Evolutionary conservation across 2,888 invertebrate species (phyloP).

Genomic region (Drosophila pseudotalamancana): DNA sequence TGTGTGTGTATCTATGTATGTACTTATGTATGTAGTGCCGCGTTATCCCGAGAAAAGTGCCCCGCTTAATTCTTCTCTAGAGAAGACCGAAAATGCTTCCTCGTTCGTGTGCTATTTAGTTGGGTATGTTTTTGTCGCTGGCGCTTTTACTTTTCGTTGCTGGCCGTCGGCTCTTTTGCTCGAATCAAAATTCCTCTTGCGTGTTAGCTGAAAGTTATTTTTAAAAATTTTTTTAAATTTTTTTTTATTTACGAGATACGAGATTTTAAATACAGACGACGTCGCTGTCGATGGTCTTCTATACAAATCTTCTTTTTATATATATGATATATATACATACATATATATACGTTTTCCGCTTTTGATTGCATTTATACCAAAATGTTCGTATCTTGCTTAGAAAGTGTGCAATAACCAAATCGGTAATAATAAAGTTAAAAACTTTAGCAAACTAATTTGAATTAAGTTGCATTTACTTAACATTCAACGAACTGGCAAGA

Average conservation of each 20-base stretch:
- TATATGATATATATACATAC: too few species aligned
- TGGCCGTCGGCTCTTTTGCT: constrained; percentile 68
- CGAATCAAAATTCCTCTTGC: constrained; percentile 82
- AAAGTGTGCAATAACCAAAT: constrained; percentile 24
- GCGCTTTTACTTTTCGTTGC: constrained; percentile 63
- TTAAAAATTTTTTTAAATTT: constrained; percentile 80
- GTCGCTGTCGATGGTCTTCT: constrained; percentile 39
- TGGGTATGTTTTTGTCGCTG: constrained; percentile 63
- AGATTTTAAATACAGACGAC: constrained; percentile 65
- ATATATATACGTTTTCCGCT: constrained; percentile 5
- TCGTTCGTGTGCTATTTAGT: constrained; percentile 53
- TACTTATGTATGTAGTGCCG: constrained; percentile 27
- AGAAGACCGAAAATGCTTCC: constrained; percentile 55
- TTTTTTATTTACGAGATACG: constrained; percentile 65
- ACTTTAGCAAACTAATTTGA: neutral
- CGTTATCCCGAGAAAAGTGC: constrained; percentile 45
- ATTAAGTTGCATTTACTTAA: neutral
- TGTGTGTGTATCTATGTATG: constrained; percentile 15
- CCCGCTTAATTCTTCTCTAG: constrained; percentile 21
- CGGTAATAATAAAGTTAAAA: neutral
- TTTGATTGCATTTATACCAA: constrained; percentile 30
- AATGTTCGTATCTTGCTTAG: constrained; percentile 40
- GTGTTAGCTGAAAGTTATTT: constrained; percentile 84
- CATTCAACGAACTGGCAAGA: neutral
- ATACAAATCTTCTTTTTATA: constrained; percentile 42